A percentile compares a stretch with the other conserved stretches of the same genome.
Conservation (phyloP, 2,797 vertebrate species). For the Mormyrops boulengeri region DNA sequence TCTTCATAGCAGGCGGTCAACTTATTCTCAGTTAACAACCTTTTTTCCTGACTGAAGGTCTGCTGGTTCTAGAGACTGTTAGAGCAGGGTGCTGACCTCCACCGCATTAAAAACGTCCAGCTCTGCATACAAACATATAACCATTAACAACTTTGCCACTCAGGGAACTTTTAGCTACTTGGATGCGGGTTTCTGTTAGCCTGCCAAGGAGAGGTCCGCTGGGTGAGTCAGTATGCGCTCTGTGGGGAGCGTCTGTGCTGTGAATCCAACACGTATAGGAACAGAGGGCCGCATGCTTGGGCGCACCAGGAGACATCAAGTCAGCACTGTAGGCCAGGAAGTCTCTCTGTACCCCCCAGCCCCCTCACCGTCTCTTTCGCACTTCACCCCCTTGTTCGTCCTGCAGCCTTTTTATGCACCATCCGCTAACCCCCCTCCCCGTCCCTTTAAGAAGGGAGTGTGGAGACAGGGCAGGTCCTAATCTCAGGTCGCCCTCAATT, state of each 20-base stretch:
- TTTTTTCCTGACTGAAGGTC: neutral
- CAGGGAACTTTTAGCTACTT: neutral
- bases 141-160: neutral
- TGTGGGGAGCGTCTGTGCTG: neutral
- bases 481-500: neutral
- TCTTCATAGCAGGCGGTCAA: neutral
- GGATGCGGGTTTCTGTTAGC: neutral
- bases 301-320: neutral
- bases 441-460: neutral
- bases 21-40: neutral
- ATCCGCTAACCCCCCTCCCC: neutral
- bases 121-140: neutral
- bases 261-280: neutral
- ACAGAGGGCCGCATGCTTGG: neutral
- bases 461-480: neutral
- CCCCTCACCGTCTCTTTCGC: constrained; percentile 4
- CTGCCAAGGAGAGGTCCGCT: neutral
- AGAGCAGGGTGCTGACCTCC: neutral
- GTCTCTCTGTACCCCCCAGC: neutral
- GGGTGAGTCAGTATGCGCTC: neutral
- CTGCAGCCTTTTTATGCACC: neutral
- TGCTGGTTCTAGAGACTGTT: neutral
- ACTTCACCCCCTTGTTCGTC: neutral
- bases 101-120: neutral
- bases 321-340: neutral